Conservation (phyloP, 2,888 invertebrate species). For the Eilema sororculum region DNA sequence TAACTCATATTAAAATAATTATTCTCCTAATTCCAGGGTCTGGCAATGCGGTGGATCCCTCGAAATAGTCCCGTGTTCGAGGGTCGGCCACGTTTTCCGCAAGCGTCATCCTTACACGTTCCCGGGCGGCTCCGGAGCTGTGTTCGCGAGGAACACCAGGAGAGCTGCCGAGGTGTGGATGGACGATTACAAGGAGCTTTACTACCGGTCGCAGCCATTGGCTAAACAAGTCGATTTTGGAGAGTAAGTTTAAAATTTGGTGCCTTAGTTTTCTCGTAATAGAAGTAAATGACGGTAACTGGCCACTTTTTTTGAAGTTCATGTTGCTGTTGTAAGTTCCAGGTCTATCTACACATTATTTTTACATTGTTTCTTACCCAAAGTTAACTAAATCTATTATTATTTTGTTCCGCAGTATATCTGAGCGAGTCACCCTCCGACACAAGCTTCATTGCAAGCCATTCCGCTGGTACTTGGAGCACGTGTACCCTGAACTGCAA, state of each 20-base stretch:
- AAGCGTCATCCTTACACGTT: conserved; percentile 99
- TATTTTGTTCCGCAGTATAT: conserved; percentile 88
- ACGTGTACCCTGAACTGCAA: conserved; percentile 96
- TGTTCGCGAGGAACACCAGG: conserved; percentile 98
- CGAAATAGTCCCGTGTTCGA: conserved; percentile 98
- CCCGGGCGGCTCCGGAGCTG: conserved; percentile 98
- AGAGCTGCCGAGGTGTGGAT: conserved; percentile 99
- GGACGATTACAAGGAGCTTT: conserved; percentile 99
- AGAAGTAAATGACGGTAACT: too few species aligned
- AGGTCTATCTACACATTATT: too few species aligned
- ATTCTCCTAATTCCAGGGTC: conserved; percentile 86
- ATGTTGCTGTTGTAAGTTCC: too few species aligned
- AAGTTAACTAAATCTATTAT: background rate
- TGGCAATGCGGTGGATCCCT: conserved; percentile 99
- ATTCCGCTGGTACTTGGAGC: conserved; percentile 97
- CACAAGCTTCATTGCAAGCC: conserved; percentile 95
- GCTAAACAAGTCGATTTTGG: conserved; percentile 96
- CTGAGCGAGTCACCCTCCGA: conserved; percentile 93
- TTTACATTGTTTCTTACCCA: background rate
- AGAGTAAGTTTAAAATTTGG: conserved; percentile 89
- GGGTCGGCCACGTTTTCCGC: conserved; percentile 97
- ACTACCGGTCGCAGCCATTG: conserved; percentile 96
- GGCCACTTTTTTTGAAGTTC: too few species aligned
- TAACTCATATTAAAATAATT: too few species aligned
- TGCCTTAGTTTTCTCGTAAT: too few species aligned